Evolutionary conservation across 2,113 vertebrate genomes (phyloP).

Genomic region (Sylvietta virens): DNA sequence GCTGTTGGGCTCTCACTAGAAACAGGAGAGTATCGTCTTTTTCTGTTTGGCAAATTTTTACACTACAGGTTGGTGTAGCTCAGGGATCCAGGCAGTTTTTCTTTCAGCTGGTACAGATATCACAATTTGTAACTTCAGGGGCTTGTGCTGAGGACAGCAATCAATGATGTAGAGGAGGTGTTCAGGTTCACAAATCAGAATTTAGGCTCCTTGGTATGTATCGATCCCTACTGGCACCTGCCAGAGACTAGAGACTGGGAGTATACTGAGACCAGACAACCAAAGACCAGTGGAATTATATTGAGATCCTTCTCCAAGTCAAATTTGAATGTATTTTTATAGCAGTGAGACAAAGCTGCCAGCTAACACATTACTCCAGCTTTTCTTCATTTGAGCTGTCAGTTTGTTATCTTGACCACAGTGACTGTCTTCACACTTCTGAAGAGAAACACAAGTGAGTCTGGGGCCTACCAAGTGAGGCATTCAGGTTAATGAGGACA

Average conservation of each 20-base stretch:
- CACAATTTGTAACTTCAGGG: background rate
- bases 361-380: background rate
- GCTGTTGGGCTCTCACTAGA: background rate
- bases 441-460: background rate
- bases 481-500: background rate
- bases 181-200: background rate
- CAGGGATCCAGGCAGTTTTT: background rate
- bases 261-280: background rate
- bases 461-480: background rate
- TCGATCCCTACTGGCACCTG: background rate
- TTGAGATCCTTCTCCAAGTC: background rate
- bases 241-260: background rate
- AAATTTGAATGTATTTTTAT: background rate
- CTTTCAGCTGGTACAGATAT: background rate
- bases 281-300: background rate
- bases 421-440: background rate
- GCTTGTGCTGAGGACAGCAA: background rate
- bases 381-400: background rate
- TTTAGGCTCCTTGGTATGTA: background rate
- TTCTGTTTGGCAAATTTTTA: background rate
- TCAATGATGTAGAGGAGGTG: background rate
- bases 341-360: background rate
- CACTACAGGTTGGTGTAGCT: background rate
- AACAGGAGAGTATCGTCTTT: background rate
- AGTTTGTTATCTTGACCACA: background rate